Evolutionary conservation across 2,888 invertebrate species (phyloP), one percentile per base, ranked within the genome.

Genomic region (Philereme transversata): DNA sequence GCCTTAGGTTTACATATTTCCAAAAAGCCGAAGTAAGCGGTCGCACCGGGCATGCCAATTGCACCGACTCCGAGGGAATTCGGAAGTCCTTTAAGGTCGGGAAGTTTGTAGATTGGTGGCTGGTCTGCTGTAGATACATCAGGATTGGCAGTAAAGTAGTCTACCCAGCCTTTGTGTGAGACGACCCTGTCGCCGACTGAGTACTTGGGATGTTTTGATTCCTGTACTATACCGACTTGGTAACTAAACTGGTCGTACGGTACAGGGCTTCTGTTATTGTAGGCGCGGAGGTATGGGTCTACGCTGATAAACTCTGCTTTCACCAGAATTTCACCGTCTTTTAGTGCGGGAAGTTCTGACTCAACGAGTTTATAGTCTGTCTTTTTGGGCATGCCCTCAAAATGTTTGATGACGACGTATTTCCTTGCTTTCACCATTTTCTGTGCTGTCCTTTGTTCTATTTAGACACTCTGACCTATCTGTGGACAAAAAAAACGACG

Each of bases 21-120:
- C 47, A 94, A 72, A 8, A 96, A 87, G 3, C 96, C 96, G 77
- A 95, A 96, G 75, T 95, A 95, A 0, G 96, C 96, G 0, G 96
- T 94, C 44, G 92, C 94, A 88, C 95, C 96, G 7, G 95, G 94
- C 94, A 95, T 95, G 58, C 95, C 95, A 3, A 95, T 79, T 5
- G 93, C 88, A 33, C 95, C 95, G 0, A 95, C 72, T 6, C 87
- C 93, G 5, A 94, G 82, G 0, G 95, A 95, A 4, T 82, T 63
- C 0, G 95, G 68, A 4, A 86, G 60, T 2, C 89, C 86, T 59
- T 92, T 88, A 51, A 95, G 74, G 57, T 94, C 92, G 0, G 95
- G 94, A 40, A 95, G 62, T 58, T 81, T 79, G 70, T 82, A 84
- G 4, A 81, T 62, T 0, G 77, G 65, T 4, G 5, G 8, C 4